A percentile compares a stretch with the other conserved stretches of the same genome.
Conservation (phyloP, 1,140 invertebrate genomes). For the Artemia franciscana region DNA sequence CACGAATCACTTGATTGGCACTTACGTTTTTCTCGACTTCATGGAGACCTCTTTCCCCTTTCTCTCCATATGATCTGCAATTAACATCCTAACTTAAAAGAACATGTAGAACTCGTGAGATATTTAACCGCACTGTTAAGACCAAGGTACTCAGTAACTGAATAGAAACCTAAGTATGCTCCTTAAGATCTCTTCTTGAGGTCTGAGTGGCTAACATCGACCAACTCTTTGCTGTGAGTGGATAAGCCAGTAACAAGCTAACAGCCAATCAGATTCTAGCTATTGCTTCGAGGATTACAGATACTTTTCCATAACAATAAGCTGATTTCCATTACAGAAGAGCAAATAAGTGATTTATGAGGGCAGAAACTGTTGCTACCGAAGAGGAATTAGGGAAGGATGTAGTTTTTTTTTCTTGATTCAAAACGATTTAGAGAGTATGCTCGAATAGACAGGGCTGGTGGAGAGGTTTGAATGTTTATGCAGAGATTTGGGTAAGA, state of each 20-base stretch:
- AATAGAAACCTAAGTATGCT: background rate
- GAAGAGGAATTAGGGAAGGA: too few species aligned
- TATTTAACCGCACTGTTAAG: background rate
- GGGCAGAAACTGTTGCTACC: background rate
- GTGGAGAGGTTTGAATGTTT: too few species aligned
- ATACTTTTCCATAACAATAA: background rate
- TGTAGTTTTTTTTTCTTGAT: too few species aligned
- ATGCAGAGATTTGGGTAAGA: too few species aligned
- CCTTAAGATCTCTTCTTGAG: background rate
- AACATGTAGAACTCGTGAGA: background rate
- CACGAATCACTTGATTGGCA: too few species aligned
- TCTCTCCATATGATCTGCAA: background rate
- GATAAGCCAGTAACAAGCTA: background rate
- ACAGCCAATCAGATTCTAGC: background rate
- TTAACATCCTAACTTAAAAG: background rate
- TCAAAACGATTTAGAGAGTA: too few species aligned
- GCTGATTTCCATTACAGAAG: background rate
- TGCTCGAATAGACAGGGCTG: too few species aligned
- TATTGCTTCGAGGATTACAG: background rate
- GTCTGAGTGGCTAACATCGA: background rate
- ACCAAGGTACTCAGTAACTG: background rate
- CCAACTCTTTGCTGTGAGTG: background rate
- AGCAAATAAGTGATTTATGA: background rate
- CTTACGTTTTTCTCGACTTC: too few species aligned
- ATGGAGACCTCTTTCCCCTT: background rate